Evolutionary conservation across 1,140 invertebrate genomes (phyloP).

Genomic region (Neodiprion pinetum): DNA sequence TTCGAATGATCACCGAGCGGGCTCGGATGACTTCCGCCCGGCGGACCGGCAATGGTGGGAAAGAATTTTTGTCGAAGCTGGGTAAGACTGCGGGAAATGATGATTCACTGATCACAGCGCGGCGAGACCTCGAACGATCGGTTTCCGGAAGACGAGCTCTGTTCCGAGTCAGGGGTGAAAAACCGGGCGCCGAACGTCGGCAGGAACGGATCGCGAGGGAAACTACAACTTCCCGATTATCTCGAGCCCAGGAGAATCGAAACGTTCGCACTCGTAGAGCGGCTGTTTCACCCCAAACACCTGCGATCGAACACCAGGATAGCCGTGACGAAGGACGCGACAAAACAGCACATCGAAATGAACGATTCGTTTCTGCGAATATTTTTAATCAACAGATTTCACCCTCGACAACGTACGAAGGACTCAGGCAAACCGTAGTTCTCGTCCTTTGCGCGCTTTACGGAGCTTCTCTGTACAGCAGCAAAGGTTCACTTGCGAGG

Average conservation of each 20-base stretch:
- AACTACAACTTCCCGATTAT: neutral
- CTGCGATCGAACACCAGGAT: neutral
- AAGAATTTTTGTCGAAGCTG: too few species aligned
- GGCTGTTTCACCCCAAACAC: neutral
- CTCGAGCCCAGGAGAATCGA: neutral
- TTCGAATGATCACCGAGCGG: too few species aligned
- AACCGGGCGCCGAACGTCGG: neutral
- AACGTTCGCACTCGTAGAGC: neutral
- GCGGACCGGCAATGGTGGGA: too few species aligned
- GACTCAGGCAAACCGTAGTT: conserved; percentile 36
- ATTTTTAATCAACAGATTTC: neutral
- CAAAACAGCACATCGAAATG: neutral
- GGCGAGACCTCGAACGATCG: neutral
- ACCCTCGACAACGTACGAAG: conserved; percentile 20
- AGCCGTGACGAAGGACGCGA: neutral
- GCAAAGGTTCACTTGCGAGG: conserved; percentile 38
- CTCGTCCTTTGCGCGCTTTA: conserved; percentile 46
- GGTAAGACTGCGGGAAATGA: neutral
- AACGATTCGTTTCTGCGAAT: neutral
- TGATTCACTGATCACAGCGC: neutral
- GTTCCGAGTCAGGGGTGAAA: neutral
- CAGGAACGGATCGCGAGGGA: neutral
- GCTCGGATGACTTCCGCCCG: too few species aligned
- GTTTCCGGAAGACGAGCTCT: neutral
- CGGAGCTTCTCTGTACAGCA: conserved; percentile 41